A percentile compares a stretch with the other conserved stretches of the same genome.
Conservation (phyloP, 1,140 invertebrate genomes). For the Bombyx mandarina region DNA sequence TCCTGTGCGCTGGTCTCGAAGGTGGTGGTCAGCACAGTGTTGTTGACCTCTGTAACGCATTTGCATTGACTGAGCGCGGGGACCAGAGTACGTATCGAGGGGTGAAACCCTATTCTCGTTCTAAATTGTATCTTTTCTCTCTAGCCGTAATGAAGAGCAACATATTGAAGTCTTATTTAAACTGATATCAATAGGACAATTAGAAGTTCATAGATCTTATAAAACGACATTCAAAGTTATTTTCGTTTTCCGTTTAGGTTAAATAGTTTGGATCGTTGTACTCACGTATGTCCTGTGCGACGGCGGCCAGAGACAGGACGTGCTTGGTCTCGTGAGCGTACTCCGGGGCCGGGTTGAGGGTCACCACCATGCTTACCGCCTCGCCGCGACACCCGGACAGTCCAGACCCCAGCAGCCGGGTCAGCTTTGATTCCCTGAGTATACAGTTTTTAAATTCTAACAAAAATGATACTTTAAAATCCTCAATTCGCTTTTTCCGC, state of each 20-base stretch:
- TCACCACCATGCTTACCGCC: constrained; percentile 57
- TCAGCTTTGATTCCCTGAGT: constrained; percentile 50
- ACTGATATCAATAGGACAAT: too few relatives aligned
- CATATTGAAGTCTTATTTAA: too few relatives aligned
- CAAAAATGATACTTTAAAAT: too few relatives aligned
- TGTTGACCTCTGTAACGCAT: constrained; percentile 41
- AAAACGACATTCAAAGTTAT: too few relatives aligned
- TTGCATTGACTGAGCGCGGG: background rate
- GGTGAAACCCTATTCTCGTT: too few relatives aligned
- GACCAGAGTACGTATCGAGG: too few relatives aligned
- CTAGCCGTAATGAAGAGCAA: too few relatives aligned
- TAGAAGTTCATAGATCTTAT: too few relatives aligned
- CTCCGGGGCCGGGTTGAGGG: constrained; percentile 41
- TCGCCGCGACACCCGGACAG: constrained; percentile 44
- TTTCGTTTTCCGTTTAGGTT: too few relatives aligned
- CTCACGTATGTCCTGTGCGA: constrained; percentile 55
- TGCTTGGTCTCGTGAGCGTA: constrained; percentile 44
- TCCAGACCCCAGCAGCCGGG: constrained; percentile 47
- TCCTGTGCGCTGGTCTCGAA: constrained; percentile 35
- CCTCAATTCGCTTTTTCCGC: too few relatives aligned
- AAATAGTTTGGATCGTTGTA: constrained; percentile 1
- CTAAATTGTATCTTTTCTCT: too few relatives aligned
- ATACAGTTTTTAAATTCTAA: background rate
- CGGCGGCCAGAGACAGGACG: constrained; percentile 48
- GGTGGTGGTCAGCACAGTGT: constrained; percentile 32